phyloP scores from a whole-genome alignment of 2,797 vertebrate species.

The Halcyon leucocephala region DNA sequence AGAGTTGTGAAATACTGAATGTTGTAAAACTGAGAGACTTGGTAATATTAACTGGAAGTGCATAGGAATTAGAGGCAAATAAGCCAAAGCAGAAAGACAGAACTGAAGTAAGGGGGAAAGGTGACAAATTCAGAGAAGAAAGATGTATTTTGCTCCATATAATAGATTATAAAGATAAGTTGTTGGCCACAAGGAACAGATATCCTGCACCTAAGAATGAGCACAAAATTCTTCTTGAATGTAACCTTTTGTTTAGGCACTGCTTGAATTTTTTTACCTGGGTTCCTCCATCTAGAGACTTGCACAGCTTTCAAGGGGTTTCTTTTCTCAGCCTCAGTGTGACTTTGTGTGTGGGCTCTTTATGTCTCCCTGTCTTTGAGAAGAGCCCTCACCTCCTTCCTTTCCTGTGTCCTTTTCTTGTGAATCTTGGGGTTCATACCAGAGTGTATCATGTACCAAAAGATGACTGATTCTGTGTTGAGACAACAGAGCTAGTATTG shows the following conservation, averaged over 20 bases:
- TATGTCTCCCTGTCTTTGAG: neutral
- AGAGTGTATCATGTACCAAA: accelerated
- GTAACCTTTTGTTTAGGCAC: neutral
- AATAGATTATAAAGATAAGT: neutral
- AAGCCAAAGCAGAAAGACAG: neutral
- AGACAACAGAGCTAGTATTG: accelerated
- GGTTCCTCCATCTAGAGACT: neutral
- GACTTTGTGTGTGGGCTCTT: neutral
- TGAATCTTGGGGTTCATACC: neutral
- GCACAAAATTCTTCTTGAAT: neutral
- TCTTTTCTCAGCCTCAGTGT: accelerated
- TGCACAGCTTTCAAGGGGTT: neutral
- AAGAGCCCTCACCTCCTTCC: neutral
- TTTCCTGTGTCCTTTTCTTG: neutral
- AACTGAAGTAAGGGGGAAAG: neutral
- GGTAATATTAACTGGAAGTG: neutral
- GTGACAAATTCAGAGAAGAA: neutral
- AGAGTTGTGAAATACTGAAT: neutral
- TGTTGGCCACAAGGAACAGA: neutral
- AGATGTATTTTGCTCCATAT: neutral
- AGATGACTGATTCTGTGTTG: neutral
- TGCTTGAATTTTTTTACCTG: neutral
- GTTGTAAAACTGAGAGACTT: neutral
- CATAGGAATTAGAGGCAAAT: neutral
- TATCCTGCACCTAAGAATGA: neutral